phyloP scores from a whole-genome alignment of 2,113 vertebrate genomes.

The Fulica atra region DNA sequence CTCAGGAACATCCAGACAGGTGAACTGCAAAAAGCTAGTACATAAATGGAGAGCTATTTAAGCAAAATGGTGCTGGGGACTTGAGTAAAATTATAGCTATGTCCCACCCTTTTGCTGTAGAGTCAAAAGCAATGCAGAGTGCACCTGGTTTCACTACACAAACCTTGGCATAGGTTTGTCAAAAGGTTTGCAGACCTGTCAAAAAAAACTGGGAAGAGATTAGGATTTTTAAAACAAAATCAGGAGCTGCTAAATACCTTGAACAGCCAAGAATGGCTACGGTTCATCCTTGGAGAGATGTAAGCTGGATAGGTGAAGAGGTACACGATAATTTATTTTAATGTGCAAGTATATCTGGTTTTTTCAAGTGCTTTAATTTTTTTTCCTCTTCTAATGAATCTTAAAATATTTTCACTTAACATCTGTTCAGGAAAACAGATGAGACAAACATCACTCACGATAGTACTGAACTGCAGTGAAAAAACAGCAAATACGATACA shows the following conservation, averaged over 20 bases:
- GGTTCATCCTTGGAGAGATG: background rate
- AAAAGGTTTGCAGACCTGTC: background rate
- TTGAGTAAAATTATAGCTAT: constrained; percentile 6
- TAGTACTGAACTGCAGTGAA: background rate
- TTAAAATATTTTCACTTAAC: background rate
- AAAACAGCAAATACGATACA: background rate
- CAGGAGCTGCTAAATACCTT: background rate
- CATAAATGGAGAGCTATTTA: background rate
- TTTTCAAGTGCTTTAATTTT: background rate
- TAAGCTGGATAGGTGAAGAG: background rate
- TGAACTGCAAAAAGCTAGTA: background rate
- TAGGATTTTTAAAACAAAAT: background rate
- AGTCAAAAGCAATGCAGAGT: background rate
- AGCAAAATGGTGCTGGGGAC: background rate
- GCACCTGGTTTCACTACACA: background rate
- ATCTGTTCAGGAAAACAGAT: background rate
- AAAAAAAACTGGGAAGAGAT: background rate
- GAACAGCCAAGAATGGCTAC: background rate
- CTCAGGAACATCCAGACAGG: background rate
- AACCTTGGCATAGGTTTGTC: background rate
- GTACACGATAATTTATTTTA: background rate
- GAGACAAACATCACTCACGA: background rate
- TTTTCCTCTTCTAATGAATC: background rate
- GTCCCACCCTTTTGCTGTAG: background rate
- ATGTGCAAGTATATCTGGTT: fast-evolving